Evolutionary conservation across 2,797 vertebrate species (phyloP).

Genomic region (Liparis tanakae): DNA sequence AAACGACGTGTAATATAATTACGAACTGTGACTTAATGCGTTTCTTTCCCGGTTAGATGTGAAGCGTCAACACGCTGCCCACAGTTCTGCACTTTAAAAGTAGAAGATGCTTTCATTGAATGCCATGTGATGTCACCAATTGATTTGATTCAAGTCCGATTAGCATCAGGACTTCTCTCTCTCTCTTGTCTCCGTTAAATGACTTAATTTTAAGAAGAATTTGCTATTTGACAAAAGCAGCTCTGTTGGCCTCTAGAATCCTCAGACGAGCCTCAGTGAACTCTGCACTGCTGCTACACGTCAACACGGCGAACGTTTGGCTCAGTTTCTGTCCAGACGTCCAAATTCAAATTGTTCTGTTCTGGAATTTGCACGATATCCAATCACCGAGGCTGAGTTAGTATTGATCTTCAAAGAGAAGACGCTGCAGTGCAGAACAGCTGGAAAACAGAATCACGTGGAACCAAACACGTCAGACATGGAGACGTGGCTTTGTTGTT

Average conservation of each 20-base stretch:
- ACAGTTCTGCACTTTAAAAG: neutral
- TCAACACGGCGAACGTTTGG: too few species aligned
- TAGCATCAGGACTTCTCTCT: neutral
- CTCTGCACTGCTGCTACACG: neutral
- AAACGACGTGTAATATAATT: slow-evolving; percentile 16
- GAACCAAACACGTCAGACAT: neutral
- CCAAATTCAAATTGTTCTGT: too few species aligned
- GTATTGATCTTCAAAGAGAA: slow-evolving; percentile 1
- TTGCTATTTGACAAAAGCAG: neutral
- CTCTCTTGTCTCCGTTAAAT: too few species aligned
- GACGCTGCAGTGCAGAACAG: neutral
- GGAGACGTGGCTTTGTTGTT: too few species aligned
- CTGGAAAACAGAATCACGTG: neutral
- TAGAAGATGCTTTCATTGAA: neutral
- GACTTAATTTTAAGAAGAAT: neutral
- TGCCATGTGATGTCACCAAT: neutral
- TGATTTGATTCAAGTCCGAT: neutral
- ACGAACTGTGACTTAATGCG: neutral
- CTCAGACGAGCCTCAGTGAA: neutral
- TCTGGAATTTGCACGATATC: neutral
- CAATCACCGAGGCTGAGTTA: too few species aligned
- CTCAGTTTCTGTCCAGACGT: too few species aligned
- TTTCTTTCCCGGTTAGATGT: neutral
- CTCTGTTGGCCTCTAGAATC: neutral
- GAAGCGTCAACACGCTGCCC: neutral